These are phyloP conservation scores for Apteryx mantelli DNA, from an alignment of 2,113 vertebrate species.

Conservation along the genomic window DNA sequence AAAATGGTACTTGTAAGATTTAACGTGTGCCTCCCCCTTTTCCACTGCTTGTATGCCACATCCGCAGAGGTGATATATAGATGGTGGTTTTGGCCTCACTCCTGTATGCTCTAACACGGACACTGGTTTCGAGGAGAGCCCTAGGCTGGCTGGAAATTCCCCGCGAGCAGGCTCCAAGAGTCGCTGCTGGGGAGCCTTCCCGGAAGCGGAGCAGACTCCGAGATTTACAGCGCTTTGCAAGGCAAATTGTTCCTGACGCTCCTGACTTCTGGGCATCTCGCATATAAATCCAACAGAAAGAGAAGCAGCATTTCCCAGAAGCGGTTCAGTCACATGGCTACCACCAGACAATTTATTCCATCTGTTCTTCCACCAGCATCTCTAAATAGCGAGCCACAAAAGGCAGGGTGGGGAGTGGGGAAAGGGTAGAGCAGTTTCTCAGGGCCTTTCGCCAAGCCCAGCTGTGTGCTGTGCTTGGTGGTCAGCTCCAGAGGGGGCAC, in stretches of 20 bases:
- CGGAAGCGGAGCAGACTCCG: not conserved
- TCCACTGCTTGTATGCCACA: slow-evolving; percentile 24
- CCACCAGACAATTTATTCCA: slow-evolving; percentile 57
- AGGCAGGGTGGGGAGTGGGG: not conserved
- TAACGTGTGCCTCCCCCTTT: not conserved
- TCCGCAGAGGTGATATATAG: slow-evolving; percentile 53
- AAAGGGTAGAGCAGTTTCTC: slow-evolving; percentile 36
- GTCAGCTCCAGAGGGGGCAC: not conserved
- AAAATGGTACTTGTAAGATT: slow-evolving; percentile 47
- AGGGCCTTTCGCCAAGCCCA: not conserved
- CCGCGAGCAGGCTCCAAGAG: not conserved
- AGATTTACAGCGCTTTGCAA: slow-evolving; percentile 41
- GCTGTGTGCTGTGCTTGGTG: accelerated
- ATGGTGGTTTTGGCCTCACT: not conserved
- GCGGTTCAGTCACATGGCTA: slow-evolving; percentile 5
- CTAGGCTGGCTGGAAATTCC: not conserved
- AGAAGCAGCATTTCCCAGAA: slow-evolving; percentile 42
- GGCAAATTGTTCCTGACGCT: not conserved
- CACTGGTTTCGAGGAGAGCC: not conserved
- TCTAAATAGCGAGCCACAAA: not conserved
- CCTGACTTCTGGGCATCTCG: not conserved
- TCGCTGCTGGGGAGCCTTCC: slow-evolving; percentile 37
- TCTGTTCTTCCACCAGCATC: slow-evolving; percentile 5
- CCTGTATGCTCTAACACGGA: not conserved
- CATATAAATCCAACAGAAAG: not conserved